Evolutionary conservation across 2,113 vertebrate species (phyloP).

Genomic region (Columbina picui): DNA sequence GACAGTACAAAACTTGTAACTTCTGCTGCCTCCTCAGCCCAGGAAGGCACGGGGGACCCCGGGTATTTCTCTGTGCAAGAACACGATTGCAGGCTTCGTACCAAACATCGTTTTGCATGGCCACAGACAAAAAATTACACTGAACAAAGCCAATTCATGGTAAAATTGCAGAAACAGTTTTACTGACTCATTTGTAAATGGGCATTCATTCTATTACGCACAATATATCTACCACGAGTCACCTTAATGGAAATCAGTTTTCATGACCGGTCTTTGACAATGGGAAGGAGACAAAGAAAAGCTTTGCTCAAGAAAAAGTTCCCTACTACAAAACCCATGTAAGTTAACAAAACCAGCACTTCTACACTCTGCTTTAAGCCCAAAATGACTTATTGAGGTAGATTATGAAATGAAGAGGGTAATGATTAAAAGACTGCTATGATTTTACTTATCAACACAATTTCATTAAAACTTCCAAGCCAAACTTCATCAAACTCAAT

Average conservation of each 20-base stretch:
- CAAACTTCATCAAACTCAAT: not conserved
- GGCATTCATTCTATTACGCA: not conserved
- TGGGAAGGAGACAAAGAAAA: not conserved
- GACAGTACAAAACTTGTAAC: not conserved
- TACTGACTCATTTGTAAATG: not conserved
- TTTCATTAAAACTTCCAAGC: not conserved
- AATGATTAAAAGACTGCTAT: not conserved
- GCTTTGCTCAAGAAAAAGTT: not conserved
- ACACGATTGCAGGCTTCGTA: not conserved
- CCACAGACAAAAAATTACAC: not conserved
- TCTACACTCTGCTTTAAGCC: not conserved
- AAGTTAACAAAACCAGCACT: not conserved
- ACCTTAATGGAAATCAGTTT: not conserved
- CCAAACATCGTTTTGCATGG: not conserved
- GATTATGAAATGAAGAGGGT: accelerated
- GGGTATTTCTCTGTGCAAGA: not conserved
- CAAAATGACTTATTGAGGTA: not conserved
- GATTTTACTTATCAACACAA: not conserved
- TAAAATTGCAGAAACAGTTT: not conserved
- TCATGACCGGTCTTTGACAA: not conserved
- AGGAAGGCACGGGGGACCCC: accelerated
- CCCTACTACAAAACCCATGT: accelerated
- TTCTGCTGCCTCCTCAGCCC: not conserved
- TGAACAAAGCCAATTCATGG: not conserved
- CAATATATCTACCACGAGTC: not conserved